These are phyloP conservation scores for Sarotherodon lohbergeri DNA, from an alignment of 2,113 vertebrate genomes.

Conservation along the genomic window DNA sequence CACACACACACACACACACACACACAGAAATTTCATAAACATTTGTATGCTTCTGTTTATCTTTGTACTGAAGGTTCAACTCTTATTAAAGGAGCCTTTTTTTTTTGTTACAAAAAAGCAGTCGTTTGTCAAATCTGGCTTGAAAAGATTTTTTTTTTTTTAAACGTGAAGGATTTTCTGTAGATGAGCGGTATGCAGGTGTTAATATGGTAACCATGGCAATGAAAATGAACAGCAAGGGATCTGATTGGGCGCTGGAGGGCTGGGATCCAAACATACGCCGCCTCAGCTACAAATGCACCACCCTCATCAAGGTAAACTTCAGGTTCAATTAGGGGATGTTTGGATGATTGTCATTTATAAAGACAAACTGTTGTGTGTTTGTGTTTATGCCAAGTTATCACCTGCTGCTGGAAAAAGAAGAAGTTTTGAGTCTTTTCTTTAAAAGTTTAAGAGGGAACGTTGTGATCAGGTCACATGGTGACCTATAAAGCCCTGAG, in stretches of 20 bases:
- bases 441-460: background rate
- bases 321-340: background rate
- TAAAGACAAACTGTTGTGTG: background rate
- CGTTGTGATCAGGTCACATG: background rate
- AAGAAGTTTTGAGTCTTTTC: background rate
- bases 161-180: background rate
- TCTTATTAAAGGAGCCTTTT: background rate
- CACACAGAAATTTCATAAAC: background rate
- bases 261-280: conserved; percentile 4
- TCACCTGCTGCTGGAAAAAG: background rate
- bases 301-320: conserved; percentile 60
- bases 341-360: background rate
- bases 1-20: too few species aligned
- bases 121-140: background rate
- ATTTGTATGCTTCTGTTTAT: background rate
- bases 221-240: background rate
- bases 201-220: background rate
- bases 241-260: background rate
- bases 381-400: background rate
- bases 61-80: background rate
- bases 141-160: fast-evolving
- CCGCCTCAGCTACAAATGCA: conserved; percentile 40
- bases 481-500: background rate
- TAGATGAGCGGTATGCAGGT: background rate
- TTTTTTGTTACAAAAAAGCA: background rate